A percentile compares a stretch with the other conserved stretches of the same genome.
Evolutionary conservation across 2,888 invertebrate genomes (phyloP).

Genomic region (Acronicta leporina): DNA sequence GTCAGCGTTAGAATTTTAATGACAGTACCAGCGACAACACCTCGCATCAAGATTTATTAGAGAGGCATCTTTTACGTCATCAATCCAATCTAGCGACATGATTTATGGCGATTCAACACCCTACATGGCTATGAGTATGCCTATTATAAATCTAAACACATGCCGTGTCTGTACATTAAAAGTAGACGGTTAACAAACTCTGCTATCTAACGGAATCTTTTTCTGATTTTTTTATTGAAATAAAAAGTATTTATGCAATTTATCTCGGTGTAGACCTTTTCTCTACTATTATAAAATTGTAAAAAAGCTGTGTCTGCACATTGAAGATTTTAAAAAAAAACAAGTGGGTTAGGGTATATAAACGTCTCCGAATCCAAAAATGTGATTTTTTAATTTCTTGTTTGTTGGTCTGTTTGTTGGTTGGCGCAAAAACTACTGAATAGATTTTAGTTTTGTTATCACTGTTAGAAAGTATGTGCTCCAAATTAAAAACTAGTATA

Average conservation of each 20-base stretch:
- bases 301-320: no score
- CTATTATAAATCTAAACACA: slow-evolving; percentile 51
- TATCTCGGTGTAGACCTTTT: neutral
- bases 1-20: slow-evolving; percentile 55
- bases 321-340: no score
- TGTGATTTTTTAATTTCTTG: no score
- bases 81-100: slow-evolving; percentile 51
- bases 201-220: neutral
- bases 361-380: no score
- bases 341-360: no score
- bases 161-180: slow-evolving; percentile 26
- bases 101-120: slow-evolving; percentile 56
- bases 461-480: no score
- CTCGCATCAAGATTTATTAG: slow-evolving; percentile 50
- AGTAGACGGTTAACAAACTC: slow-evolving; percentile 6
- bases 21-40: slow-evolving; percentile 47
- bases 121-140: slow-evolving; percentile 38
- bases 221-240: slow-evolving; percentile 1
- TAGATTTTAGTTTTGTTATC: no score
- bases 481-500: no score
- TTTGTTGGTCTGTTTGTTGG: no score
- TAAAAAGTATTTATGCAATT: neutral
- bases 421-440: no score
- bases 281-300: no score
- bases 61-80: slow-evolving; percentile 54